Evolutionary conservation across 2,888 invertebrate genomes (phyloP), one percentile per base, ranked within the genome.

Genomic region (Eustalomyia histrio): DNA sequence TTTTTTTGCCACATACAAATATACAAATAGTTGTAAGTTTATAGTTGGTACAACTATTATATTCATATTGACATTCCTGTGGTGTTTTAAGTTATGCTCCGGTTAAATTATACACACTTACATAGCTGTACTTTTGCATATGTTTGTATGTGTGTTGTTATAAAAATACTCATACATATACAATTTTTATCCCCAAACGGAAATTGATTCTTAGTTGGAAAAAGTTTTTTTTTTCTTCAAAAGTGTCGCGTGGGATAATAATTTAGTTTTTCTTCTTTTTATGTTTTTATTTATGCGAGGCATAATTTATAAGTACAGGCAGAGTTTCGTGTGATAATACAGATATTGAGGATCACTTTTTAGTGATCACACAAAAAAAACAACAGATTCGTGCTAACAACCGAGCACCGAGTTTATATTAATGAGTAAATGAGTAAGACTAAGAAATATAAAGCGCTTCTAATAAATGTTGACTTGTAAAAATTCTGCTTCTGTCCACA

Each of bases 131-230:
- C 29, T 10, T 16, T 58, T 39, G 7, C n/a, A 8, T 39, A 21
- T 39, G 39, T 35, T 8, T 50, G 17, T 53, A 21, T 53, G 6
- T 60, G 39, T 61, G 1, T 17, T 53, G 3, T 55, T 14, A 17
- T 17, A 50, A 14, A 17, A 33, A 52, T 21, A 53, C 47, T 50
- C 47, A 18, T 24, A 24, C 55, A 67, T 18, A 39, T 53, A 55
- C 43, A 78, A 78, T 71, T 17, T 61, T 71, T 52, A 67, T 72
- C 78, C 74, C 55, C 50, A 57, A 71, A 43, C 74, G 81, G 78
- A 81, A 78, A 78, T 81, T 78, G 81, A 81, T 78, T 81, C 73
- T 74, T 78, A 78, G 81, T 74, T 81, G 55, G 50, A 39, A 35
- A 74, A 78, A 78, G 74, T 6, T 78, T 71, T 14, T 39, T 53